Evolutionary conservation across 2,113 vertebrate species (phyloP), one percentile per base, ranked within the genome.

Genomic region (Zosterops pallidus): DNA sequence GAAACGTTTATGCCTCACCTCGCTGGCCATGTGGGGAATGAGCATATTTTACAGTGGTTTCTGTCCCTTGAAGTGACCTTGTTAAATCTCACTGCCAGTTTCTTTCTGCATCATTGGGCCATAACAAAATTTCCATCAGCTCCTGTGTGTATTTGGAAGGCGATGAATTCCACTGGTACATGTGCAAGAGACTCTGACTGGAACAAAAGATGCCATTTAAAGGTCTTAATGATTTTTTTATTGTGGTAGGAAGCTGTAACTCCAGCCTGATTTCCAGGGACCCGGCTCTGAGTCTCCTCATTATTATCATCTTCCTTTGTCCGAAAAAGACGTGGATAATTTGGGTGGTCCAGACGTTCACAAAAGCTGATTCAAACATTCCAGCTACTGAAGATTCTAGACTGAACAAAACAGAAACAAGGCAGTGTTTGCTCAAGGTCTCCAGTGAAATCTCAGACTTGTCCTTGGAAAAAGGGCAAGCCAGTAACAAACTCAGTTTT

Each of bases 21-120:
- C 47, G 13, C 86, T 31, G 62, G 57, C 77, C 69, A 11, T 56
- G 70, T 59, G 68, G 49, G 71, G 42, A 92, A 86, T 5, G 62
- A 93, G 60, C 64, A 60, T 86, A 94, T 96, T 96, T 96, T 84
- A 96, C 69, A 74, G 79, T 62, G 82, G 53, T 56, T 93, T 84
- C 86, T 90, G 69, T 85, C 92, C 96, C 95, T 97, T 95, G 84
- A 79, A 94, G 83, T 96, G 97, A 97, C 97, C 96, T 97, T 97
- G 90, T 92, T 95, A 93, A 96, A 96, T 94, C 89, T 95, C 92
- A 47, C 84, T 47, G 68, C 64, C 90, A 21, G 57, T 68, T 94
- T 75, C 89, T 93, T 96, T 95, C 94, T 94, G 92, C 95, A 76
- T 95, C 94, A 79, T 64, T 96, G 94, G 95, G 67, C 90, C 92